A percentile compares a stretch with the other conserved stretches of the same genome.
phyloP scores from a whole-genome alignment of 2,888 invertebrate species.

The Cordilura impudica region DNA sequence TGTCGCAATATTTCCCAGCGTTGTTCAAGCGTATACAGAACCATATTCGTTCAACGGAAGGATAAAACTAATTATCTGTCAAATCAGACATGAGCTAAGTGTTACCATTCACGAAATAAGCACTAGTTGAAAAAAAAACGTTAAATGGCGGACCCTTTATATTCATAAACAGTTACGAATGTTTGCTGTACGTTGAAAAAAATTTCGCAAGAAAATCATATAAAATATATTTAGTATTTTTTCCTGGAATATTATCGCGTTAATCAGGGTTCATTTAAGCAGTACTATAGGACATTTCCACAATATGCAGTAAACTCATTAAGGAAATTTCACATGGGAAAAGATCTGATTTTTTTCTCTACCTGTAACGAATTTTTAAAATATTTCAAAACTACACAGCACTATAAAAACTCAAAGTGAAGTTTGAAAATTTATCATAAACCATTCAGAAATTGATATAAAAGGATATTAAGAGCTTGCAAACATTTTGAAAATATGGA shows the following conservation, averaged over 20 bases:
- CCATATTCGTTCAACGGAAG: too few species aligned
- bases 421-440: neutral
- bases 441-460: neutral
- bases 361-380: neutral
- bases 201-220: too few species aligned
- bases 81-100: too few species aligned
- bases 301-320: constrained; percentile 2
- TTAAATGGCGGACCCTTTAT: too few species aligned
- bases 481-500: constrained; percentile 18
- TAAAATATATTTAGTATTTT: too few species aligned
- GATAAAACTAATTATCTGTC: too few species aligned
- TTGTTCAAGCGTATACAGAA: too few species aligned
- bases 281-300: neutral
- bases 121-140: too few species aligned
- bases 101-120: too few species aligned
- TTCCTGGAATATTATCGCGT: neutral
- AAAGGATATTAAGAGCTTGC: neutral
- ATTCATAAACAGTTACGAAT: too few species aligned
- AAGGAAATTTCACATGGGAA: neutral
- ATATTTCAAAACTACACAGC: neutral
- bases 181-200: too few species aligned
- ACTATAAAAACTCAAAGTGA: neutral
- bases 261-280: neutral
- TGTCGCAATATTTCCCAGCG: too few species aligned
- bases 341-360: neutral